Percentiles rank a stretch among this genome's conserved stretches.
phyloP scores from a whole-genome alignment of 2,797 vertebrate genomes.

The Corythornis leucogaster region DNA sequence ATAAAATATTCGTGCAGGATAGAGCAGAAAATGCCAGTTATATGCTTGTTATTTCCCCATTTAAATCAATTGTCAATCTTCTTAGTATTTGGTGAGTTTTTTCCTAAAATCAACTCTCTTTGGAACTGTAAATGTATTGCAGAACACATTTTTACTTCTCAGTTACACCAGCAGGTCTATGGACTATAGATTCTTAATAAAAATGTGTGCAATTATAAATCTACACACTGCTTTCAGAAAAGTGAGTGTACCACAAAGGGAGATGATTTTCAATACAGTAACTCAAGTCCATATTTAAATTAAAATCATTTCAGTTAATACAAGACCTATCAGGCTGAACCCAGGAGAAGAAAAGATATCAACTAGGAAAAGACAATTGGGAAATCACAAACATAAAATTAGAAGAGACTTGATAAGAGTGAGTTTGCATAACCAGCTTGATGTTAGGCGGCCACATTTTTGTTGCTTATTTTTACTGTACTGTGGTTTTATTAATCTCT shows the following conservation, averaged over 20 bases:
- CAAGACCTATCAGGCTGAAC: conserved; percentile 7
- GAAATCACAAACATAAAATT: conserved; percentile 83
- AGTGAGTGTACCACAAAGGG: not conserved
- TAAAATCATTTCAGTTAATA: conserved; percentile 7
- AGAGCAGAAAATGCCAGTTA: conserved; percentile 68
- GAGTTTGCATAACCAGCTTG: conserved; percentile 74
- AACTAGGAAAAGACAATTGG: conserved; percentile 46
- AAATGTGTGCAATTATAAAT: not conserved
- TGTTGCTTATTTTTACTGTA: conserved; percentile 37
- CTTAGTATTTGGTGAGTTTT: conserved; percentile 15
- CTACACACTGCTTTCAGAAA: not conserved
- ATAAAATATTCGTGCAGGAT: conserved; percentile 60
- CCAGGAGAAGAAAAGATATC: not conserved
- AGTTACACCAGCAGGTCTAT: not conserved
- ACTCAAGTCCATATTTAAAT: not conserved
- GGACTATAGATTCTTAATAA: not conserved
- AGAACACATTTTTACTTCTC: not conserved
- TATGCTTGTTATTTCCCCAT: conserved; percentile 81
- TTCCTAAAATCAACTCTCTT: conserved; percentile 16
- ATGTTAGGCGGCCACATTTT: conserved; percentile 74
- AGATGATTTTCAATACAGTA: not conserved
- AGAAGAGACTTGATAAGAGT: conserved; percentile 71
- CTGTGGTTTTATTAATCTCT: conserved; percentile 43
- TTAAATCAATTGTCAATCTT: not conserved
- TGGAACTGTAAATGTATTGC: not conserved